A percentile compares a stretch with the other conserved stretches of the same genome.
These are phyloP conservation scores for Miltochrista miniata DNA, from an alignment of 2,888 invertebrate species.

Conservation along the genomic window DNA sequence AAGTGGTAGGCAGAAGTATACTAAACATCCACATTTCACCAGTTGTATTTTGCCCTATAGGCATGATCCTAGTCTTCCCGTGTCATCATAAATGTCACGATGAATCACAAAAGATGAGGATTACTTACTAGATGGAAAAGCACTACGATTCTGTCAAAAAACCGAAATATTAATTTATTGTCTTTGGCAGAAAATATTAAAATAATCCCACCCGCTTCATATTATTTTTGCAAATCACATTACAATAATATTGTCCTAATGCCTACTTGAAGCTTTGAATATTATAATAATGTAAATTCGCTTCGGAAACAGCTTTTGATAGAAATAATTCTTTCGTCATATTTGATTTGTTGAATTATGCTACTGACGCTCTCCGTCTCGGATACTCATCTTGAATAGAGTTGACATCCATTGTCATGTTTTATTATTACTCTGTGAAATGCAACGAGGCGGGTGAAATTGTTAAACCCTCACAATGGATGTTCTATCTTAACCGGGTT, in stretches of 20 bases:
- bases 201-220: too few species aligned
- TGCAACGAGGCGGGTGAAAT: constrained; percentile 78
- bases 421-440: constrained; percentile 79
- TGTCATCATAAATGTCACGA: too few species aligned
- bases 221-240: constrained; percentile 17
- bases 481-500: constrained; percentile 74
- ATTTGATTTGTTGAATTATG: constrained; percentile 73
- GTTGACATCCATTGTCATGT: constrained; percentile 81
- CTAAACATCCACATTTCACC: too few species aligned
- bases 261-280: constrained; percentile 38
- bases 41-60: too few species aligned
- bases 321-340: constrained; percentile 64
- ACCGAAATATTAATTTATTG: too few species aligned
- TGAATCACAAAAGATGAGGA: too few species aligned
- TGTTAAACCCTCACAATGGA: constrained; percentile 79
- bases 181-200: too few species aligned
- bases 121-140: too few species aligned
- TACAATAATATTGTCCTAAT: constrained; percentile 35
- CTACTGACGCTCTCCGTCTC: constrained; percentile 72
- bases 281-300: constrained; percentile 48
- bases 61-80: too few species aligned
- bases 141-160: too few species aligned
- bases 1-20: too few species aligned
- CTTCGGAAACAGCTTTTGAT: constrained; percentile 53
- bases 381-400: constrained; percentile 78